Evolutionary conservation across 1,140 invertebrate genomes (phyloP), one percentile per base, ranked within the genome.

Genomic region (Phortica variegata): DNA sequence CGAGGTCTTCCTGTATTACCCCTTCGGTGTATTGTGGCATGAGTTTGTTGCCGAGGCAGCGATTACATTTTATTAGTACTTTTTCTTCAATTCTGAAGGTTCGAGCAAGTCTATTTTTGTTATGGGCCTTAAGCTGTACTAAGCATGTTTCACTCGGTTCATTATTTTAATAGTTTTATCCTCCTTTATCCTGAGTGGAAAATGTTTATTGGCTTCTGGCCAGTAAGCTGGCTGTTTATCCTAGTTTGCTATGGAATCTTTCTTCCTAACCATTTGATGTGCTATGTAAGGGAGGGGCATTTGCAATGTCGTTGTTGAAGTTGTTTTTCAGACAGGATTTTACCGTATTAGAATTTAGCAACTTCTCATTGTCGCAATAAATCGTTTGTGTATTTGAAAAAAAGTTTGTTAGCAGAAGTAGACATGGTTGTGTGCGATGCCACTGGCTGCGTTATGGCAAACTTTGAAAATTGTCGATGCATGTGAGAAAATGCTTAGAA

Each of bases 11-110:
- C 29, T 58, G 2, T 4, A 58, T 19, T 9, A 5, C 34, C 21
- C 38, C 39, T 9, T 58, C 47, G 5, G 32, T 7, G 13, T 19
- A 54, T 12, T 50, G 21, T 3, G 47, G 23, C 3, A 33, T 40
- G 1, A 58, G 34, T 39, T 54, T 58, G 17, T 56, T 53, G 8
- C 52, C 47, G 6, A 56, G 39, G n/a, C 43, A 45, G 15, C 37
- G 49, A 10, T 45, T 47, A 2, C 17, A 31, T n/a, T 47, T 47
- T 1, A 43, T 13, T 9, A 39, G 23, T 9, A 55, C 47, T 18
- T 47, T 47, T 5, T 55, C 44, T 15, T 40, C 44, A 4, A 43
- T 18, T 12, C 46, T 3, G 15, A 49, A 49, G 23, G 7, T 20
- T 37, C 31, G 41, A 5, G n/a, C n/a, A n/a, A n/a, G n/a, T n/a